Conservation (phyloP, 2,888 invertebrate species). For the Sphaeridia pumilis region DNA sequence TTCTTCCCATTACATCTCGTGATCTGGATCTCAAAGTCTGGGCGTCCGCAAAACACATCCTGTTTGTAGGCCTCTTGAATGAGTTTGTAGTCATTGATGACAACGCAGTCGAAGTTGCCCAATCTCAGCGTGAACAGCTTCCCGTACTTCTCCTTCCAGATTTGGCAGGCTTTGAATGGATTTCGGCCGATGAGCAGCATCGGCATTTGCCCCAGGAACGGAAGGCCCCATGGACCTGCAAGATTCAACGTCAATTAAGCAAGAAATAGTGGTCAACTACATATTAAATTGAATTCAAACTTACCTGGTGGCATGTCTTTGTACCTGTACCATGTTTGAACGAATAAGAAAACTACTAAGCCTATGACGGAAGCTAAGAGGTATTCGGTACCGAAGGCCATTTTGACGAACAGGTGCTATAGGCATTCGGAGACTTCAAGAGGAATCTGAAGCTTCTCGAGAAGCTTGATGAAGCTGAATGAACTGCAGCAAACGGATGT, state of each 20-base stretch:
- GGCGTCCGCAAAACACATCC: slow-evolving; percentile 26
- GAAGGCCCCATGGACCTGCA: slow-evolving; percentile 24
- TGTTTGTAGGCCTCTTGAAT: slow-evolving; percentile 29
- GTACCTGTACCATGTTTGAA: slow-evolving; percentile 8
- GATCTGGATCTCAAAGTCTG: slow-evolving; percentile 32
- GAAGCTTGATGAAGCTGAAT: too few relatives aligned
- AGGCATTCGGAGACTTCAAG: too few relatives aligned
- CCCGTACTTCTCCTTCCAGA: slow-evolving; percentile 31
- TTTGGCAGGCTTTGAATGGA: slow-evolving; percentile 28
- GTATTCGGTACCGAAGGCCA: too few relatives aligned
- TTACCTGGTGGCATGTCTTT: slow-evolving; percentile 17
- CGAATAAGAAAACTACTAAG: slow-evolving; percentile 5
- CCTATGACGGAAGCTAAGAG: too few relatives aligned
- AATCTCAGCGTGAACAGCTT: slow-evolving; percentile 31
- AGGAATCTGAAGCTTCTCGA: too few relatives aligned
- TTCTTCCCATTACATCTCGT: slow-evolving; percentile 33
- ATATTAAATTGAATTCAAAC: background rate
- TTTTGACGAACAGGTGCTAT: too few relatives aligned
- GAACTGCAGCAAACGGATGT: too few relatives aligned
- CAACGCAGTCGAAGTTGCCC: slow-evolving; percentile 30
- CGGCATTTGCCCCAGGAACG: slow-evolving; percentile 31
- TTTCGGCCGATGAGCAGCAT: slow-evolving; percentile 25
- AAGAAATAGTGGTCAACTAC: too few relatives aligned
- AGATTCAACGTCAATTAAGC: background rate
- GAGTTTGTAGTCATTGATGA: slow-evolving; percentile 34